A percentile compares a stretch with the other conserved stretches of the same genome.
Evolutionary conservation across 1,140 invertebrate species (phyloP).

Genomic region (Vanessa tameamea): DNA sequence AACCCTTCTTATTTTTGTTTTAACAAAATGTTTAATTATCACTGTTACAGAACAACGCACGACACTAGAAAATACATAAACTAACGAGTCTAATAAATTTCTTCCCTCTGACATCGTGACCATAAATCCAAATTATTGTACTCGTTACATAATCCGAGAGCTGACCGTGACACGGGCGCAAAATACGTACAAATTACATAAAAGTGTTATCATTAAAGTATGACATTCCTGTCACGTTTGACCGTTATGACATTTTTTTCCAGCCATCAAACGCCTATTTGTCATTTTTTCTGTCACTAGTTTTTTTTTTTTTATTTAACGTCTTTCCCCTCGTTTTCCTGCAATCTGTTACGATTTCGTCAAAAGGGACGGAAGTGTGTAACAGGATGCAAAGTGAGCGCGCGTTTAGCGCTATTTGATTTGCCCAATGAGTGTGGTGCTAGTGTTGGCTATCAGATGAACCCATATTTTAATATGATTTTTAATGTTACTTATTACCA

Average conservation of each 20-base stretch:
- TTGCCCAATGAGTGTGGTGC: no score
- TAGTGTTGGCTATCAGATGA: no score
- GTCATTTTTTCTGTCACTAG: not conserved
- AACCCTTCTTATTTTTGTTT: no score
- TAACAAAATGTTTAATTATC: no score
- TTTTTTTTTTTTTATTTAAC: not conserved
- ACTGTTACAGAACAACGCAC: not conserved
- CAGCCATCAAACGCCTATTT: not conserved
- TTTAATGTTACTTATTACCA: no score
- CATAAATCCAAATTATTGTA: not conserved
- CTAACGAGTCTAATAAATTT: not conserved
- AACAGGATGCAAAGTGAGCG: no score
- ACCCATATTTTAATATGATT: no score
- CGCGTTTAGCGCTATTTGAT: no score
- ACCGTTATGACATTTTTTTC: not conserved
- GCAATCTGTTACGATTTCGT: no score
- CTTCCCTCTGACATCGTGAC: not conserved
- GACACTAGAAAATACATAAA: not conserved
- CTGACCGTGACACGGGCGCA: not conserved
- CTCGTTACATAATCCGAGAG: not conserved
- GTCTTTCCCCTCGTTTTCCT: not conserved
- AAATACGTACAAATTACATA: constrained; percentile 2
- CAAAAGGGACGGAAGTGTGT: no score
- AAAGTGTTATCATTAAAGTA: not conserved
- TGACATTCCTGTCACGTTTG: constrained; percentile 4